Percentiles rank a stretch among this genome's conserved stretches.
phyloP scores from a whole-genome alignment of 2,888 invertebrate species.

The Agrochola litura region DNA sequence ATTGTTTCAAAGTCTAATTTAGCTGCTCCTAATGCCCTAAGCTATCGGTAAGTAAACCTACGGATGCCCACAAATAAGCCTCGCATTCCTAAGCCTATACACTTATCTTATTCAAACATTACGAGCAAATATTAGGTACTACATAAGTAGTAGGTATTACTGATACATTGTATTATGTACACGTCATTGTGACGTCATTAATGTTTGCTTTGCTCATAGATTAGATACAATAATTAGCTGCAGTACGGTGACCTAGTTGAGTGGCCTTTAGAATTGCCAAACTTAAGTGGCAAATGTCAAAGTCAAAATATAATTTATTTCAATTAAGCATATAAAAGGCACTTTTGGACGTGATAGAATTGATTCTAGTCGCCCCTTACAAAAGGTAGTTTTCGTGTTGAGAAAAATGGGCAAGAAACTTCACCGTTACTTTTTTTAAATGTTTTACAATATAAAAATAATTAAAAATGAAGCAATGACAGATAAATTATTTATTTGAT shows the following conservation, averaged over 20 bases:
- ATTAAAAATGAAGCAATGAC: too few species aligned
- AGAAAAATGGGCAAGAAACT: too few species aligned
- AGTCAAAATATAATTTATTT: too few species aligned
- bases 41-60: constrained; percentile 21
- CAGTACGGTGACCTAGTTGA: constrained; percentile 24
- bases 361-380: too few species aligned
- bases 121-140: constrained; percentile 8
- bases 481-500: too few species aligned
- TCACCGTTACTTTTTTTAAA: too few species aligned
- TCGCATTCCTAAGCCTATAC: constrained; percentile 6
- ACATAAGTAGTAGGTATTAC: not conserved
- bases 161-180: not conserved
- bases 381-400: too few species aligned
- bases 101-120: constrained; percentile 23
- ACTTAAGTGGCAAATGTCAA: too few species aligned
- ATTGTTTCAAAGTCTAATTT: not conserved
- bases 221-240: constrained; percentile 24
- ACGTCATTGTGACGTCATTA: constrained; percentile 33
- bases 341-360: too few species aligned
- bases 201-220: constrained; percentile 13
- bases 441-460: too few species aligned
- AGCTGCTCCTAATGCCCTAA: not conserved
- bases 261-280: not conserved
- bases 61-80: not conserved
- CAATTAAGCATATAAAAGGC: too few species aligned